A percentile compares a stretch with the other conserved stretches of the same genome.
Conservation (phyloP, 2,113 vertebrate genomes). For the human region GRCh38 chr18:73394501-73395000, state of each 20-base stretch:
- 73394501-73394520: not conserved
- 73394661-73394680: not conserved
- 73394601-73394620: not conserved
- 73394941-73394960: not conserved
- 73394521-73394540: not conserved
- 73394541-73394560: not conserved
- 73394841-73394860: not conserved
- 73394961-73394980: not conserved
- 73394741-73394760: not conserved
- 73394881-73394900: not conserved
- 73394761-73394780: not conserved
- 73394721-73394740: not conserved
- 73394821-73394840: not conserved
- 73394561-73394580: not conserved
- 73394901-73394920: not conserved
- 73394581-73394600: not conserved
- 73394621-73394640: not conserved
- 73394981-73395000: not conserved
- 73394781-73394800: not conserved
- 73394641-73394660: not conserved
- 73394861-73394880: not conserved
- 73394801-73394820: not conserved
- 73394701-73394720: not conserved
- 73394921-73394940: not conserved
- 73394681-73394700: not conserved